Conservation (phyloP, 2,113 vertebrate genomes). For the Uropsilus gracilis region DNA sequence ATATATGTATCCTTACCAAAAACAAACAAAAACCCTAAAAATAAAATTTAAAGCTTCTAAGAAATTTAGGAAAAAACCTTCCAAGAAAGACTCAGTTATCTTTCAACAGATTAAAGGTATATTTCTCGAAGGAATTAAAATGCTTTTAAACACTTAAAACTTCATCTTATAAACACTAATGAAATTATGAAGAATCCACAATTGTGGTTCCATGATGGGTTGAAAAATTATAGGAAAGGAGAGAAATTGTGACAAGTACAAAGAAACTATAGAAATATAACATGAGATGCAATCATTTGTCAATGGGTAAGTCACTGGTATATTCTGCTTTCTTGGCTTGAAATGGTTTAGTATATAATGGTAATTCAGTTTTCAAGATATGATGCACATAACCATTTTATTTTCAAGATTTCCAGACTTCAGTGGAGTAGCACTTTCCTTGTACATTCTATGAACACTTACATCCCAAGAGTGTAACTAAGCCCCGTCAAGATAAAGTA, state of each 20-base stretch:
- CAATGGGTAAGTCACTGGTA: neutral
- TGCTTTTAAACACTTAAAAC: neutral
- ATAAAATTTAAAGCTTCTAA: neutral
- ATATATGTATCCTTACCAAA: too few species aligned
- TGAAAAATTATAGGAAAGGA: neutral
- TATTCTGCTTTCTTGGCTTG: neutral
- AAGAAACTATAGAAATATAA: neutral
- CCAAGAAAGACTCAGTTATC: neutral
- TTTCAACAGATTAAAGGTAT: neutral
- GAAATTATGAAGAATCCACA: neutral
- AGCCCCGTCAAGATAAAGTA: accelerated
- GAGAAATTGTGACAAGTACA: neutral
- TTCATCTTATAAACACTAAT: neutral
- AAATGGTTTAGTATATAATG: conserved; percentile 2
- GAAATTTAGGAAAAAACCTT: neutral
- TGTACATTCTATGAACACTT: neutral
- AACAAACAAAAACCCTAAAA: neutral
- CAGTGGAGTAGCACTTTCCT: neutral
- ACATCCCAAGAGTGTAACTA: neutral
- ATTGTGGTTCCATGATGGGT: neutral
- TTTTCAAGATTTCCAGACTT: neutral
- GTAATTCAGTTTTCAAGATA: neutral
- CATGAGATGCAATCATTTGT: neutral
- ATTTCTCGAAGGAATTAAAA: neutral
- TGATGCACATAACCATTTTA: neutral